A percentile compares a stretch with the other conserved stretches of the same genome.
phyloP scores from a whole-genome alignment of 2,888 invertebrate genomes.

The Rhingia campestris region DNA sequence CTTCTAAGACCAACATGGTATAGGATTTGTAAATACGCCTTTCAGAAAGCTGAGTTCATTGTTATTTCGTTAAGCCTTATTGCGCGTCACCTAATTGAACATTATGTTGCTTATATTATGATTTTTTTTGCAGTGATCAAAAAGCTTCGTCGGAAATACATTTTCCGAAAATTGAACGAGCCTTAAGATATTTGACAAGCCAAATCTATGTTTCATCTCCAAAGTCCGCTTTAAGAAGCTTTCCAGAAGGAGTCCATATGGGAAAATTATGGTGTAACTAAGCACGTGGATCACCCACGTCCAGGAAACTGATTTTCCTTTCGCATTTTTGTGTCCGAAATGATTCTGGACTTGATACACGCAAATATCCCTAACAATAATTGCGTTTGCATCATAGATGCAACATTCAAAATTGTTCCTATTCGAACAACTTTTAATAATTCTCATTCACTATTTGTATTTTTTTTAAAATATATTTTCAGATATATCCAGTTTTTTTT shows the following conservation, averaged over 20 bases:
- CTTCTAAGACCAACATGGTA: no score
- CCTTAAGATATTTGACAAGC: not conserved
- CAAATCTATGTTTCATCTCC: constrained; percentile 5
- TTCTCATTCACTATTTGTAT: no score
- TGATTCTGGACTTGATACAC: constrained; percentile 10
- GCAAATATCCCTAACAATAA: constrained; percentile 5
- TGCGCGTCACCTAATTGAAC: not conserved
- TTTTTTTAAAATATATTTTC: no score
- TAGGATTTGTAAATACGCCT: no score
- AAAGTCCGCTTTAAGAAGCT: constrained; percentile 7
- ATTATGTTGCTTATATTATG: not conserved
- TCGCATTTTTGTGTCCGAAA: constrained; percentile 16
- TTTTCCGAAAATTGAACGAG: constrained; percentile 22
- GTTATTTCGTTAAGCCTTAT: not conserved
- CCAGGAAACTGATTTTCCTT: not conserved
- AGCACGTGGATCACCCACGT: not conserved
- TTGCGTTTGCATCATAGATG: not conserved
- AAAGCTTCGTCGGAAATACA: not conserved
- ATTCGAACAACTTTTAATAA: no score
- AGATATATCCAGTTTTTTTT: no score
- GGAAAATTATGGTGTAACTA: constrained; percentile 2
- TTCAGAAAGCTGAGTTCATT: not conserved
- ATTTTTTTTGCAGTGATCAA: not conserved
- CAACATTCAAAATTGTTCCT: not conserved
- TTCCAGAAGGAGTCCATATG: constrained; percentile 12